Evolutionary conservation across 2,888 invertebrate species (phyloP).

Genomic region (Copidosoma aretas): DNA sequence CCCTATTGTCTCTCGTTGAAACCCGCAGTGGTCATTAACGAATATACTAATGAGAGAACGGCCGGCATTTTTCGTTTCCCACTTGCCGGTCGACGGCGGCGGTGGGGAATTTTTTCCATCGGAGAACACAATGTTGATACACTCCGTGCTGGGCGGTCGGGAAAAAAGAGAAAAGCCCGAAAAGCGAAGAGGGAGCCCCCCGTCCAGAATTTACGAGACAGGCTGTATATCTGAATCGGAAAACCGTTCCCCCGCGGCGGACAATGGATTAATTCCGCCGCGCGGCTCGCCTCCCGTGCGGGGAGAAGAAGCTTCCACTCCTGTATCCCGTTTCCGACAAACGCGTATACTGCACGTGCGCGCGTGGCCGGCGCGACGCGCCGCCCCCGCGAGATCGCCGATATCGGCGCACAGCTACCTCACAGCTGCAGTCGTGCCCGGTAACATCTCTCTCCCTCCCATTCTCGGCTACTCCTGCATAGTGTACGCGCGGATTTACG

Average conservation of each 20-base stretch:
- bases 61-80: background rate
- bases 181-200: background rate
- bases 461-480: background rate
- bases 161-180: background rate
- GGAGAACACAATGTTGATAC: constrained; percentile 1
- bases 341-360: background rate
- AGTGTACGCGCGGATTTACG: background rate
- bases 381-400: constrained; percentile 37
- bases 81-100: too few species aligned
- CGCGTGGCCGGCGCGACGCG: constrained; percentile 5
- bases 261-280: constrained; percentile 37
- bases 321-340: constrained; percentile 12
- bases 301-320: constrained; percentile 6
- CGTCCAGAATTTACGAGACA: constrained; percentile 35
- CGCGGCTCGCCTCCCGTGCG: background rate
- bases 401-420: constrained; percentile 28
- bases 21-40: background rate
- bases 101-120: background rate
- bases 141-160: background rate
- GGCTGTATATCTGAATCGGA: constrained; percentile 36
- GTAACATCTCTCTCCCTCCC: constrained; percentile 33
- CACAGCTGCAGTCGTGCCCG: background rate
- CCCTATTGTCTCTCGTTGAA: background rate
- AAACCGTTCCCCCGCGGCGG: constrained; percentile 22
- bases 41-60: background rate